A percentile compares a stretch with the other conserved stretches of the same genome.
phyloP scores from a whole-genome alignment of 2,888 invertebrate genomes.

The Dicyrtomina minuta region DNA sequence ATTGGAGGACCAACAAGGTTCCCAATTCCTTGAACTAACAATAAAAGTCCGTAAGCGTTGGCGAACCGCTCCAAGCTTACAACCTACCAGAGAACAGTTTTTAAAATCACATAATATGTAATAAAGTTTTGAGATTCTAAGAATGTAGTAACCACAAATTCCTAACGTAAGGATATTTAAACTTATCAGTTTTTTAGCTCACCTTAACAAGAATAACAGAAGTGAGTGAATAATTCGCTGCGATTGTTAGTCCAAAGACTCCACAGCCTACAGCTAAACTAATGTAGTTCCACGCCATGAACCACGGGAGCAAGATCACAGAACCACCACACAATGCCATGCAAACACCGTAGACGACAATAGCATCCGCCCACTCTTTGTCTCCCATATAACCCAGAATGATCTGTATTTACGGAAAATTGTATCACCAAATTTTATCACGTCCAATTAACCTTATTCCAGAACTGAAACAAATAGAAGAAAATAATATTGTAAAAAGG shows the following conservation, averaged over 20 bases:
- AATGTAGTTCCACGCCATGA: slow-evolving; percentile 54
- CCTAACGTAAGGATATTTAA: background rate
- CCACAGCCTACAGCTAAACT: slow-evolving; percentile 68
- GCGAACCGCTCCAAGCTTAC: slow-evolving; percentile 88
- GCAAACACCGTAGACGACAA: slow-evolving; percentile 78
- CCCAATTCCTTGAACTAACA: slow-evolving; percentile 85
- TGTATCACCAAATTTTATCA: no score
- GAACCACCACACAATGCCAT: slow-evolving; percentile 60
- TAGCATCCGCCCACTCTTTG: slow-evolving; percentile 76
- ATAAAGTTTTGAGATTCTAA: no score
- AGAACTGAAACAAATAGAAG: background rate
- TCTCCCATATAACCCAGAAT: slow-evolving; percentile 87
- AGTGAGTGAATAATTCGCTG: slow-evolving; percentile 88
- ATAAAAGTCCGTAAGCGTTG: slow-evolving; percentile 82
- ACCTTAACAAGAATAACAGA: slow-evolving; percentile 87
- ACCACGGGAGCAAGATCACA: slow-evolving; percentile 49
- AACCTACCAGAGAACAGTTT: slow-evolving; percentile 37
- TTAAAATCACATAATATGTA: background rate
- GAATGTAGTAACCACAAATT: no score
- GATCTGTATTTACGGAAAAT: no score
- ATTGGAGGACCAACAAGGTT: slow-evolving; percentile 87
- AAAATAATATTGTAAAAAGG: background rate
- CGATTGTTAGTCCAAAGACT: slow-evolving; percentile 85
- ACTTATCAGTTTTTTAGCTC: slow-evolving; percentile 22
- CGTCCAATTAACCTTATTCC: background rate